A percentile compares a stretch with the other conserved stretches of the same genome.
phyloP scores from a whole-genome alignment of 2,888 invertebrate species.

The Ornithoptera priamus region DNA sequence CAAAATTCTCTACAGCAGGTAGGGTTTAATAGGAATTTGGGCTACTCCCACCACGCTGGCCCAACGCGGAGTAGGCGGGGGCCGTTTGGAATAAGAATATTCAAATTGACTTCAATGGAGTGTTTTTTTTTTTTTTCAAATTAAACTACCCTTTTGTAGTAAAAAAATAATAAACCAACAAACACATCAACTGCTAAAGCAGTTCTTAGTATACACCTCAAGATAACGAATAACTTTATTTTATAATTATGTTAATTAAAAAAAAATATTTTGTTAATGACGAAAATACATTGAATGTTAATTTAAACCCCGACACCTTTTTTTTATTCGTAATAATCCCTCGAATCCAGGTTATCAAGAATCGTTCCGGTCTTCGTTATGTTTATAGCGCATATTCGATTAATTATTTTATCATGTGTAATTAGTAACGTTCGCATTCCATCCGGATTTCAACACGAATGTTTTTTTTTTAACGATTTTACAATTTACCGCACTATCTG shows the following conservation, averaged over 20 bases:
- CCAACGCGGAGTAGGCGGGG: too few relatives aligned
- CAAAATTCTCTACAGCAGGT: too few relatives aligned
- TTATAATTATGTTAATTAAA: background rate
- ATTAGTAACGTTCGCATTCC: conserved; percentile 25
- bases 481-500: conserved; percentile 18
- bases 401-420: conserved; percentile 24
- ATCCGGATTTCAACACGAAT: conserved; percentile 7
- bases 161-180: too few relatives aligned
- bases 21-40: too few relatives aligned
- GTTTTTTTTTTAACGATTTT: conserved; percentile 17
- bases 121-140: too few relatives aligned
- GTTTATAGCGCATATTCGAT: conserved; percentile 18
- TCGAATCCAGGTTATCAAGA: conserved; percentile 25
- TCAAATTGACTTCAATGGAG: too few relatives aligned
- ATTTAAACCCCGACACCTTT: background rate
- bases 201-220: too few relatives aligned
- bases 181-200: too few relatives aligned
- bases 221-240: too few relatives aligned
- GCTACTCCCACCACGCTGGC: too few relatives aligned
- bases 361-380: conserved; percentile 5
- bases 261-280: background rate
- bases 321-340: background rate
- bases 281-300: background rate
- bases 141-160: too few relatives aligned
- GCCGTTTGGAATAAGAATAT: too few relatives aligned